Evolutionary conservation across 2,888 invertebrate genomes (phyloP).

Genomic region (Apamea anceps): DNA sequence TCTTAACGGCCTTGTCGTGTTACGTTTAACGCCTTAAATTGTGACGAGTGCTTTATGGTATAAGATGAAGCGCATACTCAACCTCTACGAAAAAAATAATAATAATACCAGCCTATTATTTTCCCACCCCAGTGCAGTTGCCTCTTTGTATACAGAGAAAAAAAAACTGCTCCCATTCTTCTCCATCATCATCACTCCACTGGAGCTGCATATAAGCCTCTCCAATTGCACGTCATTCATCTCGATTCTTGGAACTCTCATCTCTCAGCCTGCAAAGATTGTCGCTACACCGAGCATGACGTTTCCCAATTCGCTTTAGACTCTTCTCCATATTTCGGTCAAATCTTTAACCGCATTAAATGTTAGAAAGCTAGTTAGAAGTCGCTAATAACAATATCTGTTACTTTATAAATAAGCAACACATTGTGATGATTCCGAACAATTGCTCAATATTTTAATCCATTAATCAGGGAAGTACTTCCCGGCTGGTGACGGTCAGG

Average conservation of each 20-base stretch:
- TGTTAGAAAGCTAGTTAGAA: neutral
- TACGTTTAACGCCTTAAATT: constrained; percentile 37
- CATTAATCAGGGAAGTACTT: constrained; percentile 1
- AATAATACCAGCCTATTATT: neutral
- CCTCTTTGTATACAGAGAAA: neutral
- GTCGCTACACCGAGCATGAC: too few relatives aligned
- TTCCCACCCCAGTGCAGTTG: neutral
- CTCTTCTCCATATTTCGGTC: neutral
- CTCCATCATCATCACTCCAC: too few relatives aligned
- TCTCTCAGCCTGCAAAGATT: too few relatives aligned
- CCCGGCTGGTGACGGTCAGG: neutral
- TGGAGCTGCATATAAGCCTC: too few relatives aligned
- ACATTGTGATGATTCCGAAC: neutral
- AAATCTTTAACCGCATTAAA: neutral
- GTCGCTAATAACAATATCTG: neutral
- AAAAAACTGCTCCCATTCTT: neutral
- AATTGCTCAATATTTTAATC: constrained; percentile 3
- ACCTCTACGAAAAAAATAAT: neutral
- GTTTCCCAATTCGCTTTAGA: too few relatives aligned
- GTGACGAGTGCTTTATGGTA: constrained; percentile 1
- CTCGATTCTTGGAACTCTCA: too few relatives aligned
- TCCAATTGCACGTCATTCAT: too few relatives aligned
- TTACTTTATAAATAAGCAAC: neutral
- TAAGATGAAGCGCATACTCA: constrained; percentile 23
- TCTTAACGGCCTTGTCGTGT: constrained; percentile 37